phyloP scores from a whole-genome alignment of 2,113 vertebrate genomes.

The Triplophysa siluroides region DNA sequence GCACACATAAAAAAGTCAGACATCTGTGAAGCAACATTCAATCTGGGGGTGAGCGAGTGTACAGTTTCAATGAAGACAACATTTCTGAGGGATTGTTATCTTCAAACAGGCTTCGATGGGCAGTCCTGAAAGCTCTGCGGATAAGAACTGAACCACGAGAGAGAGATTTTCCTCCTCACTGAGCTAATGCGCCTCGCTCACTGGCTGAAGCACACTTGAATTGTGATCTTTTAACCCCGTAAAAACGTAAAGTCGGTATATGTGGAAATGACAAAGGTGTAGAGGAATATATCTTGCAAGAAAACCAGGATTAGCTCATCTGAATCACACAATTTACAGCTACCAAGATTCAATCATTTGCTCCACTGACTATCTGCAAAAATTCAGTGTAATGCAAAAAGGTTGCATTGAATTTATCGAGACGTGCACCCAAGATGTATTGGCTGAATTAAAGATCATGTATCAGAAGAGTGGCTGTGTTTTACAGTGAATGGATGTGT shows the following conservation, averaged over 20 bases:
- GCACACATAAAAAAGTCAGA: not conserved
- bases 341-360: not conserved
- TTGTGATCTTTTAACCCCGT: not conserved
- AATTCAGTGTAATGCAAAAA: not conserved
- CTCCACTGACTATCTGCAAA: not conserved
- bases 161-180: slow-evolving; percentile 36
- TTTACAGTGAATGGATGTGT: not conserved
- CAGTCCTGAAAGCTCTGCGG: not conserved
- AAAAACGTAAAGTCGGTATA: not conserved
- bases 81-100: slow-evolving; percentile 26
- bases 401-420: not conserved
- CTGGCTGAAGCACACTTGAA: not conserved
- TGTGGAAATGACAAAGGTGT: not conserved
- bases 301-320: not conserved
- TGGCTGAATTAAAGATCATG: not conserved
- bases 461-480: not conserved
- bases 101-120: slow-evolving; percentile 13
- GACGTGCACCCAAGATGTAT: not conserved
- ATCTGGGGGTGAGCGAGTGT: not conserved
- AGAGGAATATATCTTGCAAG: not conserved
- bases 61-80: not conserved
- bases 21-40: not conserved
- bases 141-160: slow-evolving; percentile 34
- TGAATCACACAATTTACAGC: not conserved
- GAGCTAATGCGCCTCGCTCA: slow-evolving; percentile 7